Base-by-base conservation (phyloP, 2,888 invertebrate genomes). In the Epirrhoe tristata region DNA sequence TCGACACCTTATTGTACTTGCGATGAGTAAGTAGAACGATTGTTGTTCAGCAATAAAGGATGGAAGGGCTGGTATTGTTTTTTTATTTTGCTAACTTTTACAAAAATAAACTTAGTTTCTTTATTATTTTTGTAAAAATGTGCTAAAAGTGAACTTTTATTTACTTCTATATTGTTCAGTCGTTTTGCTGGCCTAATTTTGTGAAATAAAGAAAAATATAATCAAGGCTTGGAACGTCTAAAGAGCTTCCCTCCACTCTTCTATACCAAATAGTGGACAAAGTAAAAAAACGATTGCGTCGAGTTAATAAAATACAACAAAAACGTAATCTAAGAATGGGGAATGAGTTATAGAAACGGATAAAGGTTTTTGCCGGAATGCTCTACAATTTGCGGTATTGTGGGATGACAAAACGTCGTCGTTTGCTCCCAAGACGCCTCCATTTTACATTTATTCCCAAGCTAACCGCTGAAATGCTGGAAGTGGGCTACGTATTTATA, bases 391-490 rank as follows among this genome's bases (percentile, higher is more conserved):
- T 85, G 86, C 80, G 85, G 82, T 78, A 82, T 84, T 84, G 83
- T 83, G 76, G 77, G 77, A 80, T 86, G 85, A 88, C 86, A 89
- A 87, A 88, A 85, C 81, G 83, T 70, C 73, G 80, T 82, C 86
- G 81, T 86, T 87, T 84, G 79, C 78, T 73, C 70, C 62, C 55
- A 67, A 64, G 69, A 73, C 74, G 73, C 74, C 71, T 68, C 63
- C 70, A 67, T 65, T 68, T 71, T 68, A 51, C 60, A 57, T 51
- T 61, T 65, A 55, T 65, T 68, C 66, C 52, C 8, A 66, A 65
- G 55, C 72, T 65, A 65, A 66, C 65, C 74, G n/a, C 59, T 71
- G 66, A 17, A 17, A 48, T 54, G 4, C 39, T 48, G 24, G 5
- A 52, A 32, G 12, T 34, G n/a, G 56, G 43, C 32, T 48, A 46